Conservation (phyloP, 2,113 vertebrate species). For the Petrocephalus zakoni region DNA sequence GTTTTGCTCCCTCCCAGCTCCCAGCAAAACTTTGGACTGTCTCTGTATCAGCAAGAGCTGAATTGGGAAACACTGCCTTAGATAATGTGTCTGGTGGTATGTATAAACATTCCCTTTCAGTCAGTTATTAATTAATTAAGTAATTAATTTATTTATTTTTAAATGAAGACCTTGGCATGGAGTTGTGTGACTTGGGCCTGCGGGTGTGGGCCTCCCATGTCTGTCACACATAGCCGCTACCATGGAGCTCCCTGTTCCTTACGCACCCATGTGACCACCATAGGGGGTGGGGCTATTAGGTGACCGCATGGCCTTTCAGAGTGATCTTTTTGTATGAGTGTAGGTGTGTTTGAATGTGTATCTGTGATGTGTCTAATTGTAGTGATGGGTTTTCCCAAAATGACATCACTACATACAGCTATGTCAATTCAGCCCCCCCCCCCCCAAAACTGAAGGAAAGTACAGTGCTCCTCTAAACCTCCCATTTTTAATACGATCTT, state of each 20-base stretch:
- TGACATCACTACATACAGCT: not conserved
- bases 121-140: not conserved
- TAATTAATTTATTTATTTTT: not conserved
- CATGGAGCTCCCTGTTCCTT: not conserved
- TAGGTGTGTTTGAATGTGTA: not conserved
- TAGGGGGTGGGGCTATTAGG: too few species aligned
- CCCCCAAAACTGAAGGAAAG: conserved; percentile 29
- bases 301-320: not conserved
- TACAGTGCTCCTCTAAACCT: conserved; percentile 30
- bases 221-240: not conserved
- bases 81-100: not conserved
- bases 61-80: not conserved
- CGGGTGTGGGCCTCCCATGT: too few species aligned
- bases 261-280: not conserved
- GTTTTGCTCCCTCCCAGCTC: too few species aligned
- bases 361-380: not conserved
- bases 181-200: not conserved
- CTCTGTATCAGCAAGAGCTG: not conserved
- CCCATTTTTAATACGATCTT: not conserved
- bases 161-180: not conserved
- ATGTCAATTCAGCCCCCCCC: not conserved
- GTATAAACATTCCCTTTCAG: not conserved
- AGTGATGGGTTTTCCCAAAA: not conserved
- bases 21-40: not conserved
- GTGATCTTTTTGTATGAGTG: not conserved